Conservation (phyloP, 2,797 vertebrate genomes). For the Lithobates pipiens region DNA sequence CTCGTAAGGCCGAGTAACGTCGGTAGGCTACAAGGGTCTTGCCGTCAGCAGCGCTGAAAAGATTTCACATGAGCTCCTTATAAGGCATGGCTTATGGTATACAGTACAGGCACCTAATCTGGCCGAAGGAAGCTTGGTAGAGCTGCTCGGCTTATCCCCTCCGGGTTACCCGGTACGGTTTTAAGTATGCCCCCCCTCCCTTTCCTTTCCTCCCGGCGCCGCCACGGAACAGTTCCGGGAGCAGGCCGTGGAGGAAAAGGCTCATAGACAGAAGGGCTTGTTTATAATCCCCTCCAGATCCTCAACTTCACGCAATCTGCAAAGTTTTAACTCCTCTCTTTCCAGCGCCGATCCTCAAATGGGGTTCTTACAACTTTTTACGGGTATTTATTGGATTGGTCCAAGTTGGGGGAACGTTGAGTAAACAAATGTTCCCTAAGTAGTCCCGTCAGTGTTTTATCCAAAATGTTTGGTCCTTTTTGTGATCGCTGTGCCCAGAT, state of each 20-base stretch:
- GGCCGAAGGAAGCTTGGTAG: constrained; percentile 2
- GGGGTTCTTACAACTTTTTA: too few species aligned
- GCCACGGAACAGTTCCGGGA: neutral
- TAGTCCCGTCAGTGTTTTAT: too few species aligned
- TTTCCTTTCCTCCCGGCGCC: too few species aligned
- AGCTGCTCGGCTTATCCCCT: neutral
- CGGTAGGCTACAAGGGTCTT: constrained; percentile 19
- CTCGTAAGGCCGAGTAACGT: neutral
- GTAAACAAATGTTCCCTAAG: too few species aligned
- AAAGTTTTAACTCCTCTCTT: neutral
- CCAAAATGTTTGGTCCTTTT: too few species aligned
- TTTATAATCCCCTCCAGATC: constrained; percentile 31
- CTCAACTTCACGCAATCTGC: neutral
- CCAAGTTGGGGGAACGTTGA: too few species aligned
- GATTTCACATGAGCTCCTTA: constrained; percentile 51
- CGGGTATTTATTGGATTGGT: too few species aligned
- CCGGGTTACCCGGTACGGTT: neutral
- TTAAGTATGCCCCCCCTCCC: neutral
- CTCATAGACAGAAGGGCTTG: constrained; percentile 6
- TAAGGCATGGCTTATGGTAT: constrained; percentile 62
- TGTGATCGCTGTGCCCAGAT: too few species aligned
- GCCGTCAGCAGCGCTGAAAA: constrained; percentile 36
- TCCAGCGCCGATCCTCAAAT: neutral
- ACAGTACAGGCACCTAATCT: constrained; percentile 37
- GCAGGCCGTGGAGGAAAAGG: neutral